Evolutionary conservation across 2,113 vertebrate genomes (phyloP), one percentile per base, ranked within the genome.

Genomic region (Clarias magur): DNA sequence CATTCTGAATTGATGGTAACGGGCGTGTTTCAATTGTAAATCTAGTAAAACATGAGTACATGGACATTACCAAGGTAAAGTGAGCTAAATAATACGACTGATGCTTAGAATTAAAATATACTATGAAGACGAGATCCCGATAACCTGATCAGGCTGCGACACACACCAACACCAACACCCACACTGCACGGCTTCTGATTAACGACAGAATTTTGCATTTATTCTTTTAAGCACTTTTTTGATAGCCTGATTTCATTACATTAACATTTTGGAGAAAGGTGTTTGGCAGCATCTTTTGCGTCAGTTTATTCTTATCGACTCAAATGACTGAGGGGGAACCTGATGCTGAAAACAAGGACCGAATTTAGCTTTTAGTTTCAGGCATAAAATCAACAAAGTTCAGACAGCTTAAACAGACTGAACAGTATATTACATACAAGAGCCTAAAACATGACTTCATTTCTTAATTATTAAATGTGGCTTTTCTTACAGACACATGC

Each of bases 401-500:
- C 19, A 38, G n/a, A 57, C 11, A 9, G 27, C 34, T 62, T 10
- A 34, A 16, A 75, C 27, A 75, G n/a, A 60, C 38, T 65, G 73
- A 17, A 53, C 38, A 85, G 48, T 78, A 48, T 56, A 84, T 34
- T 34, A 85, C 23, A 73, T 54, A 48, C 38, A 17, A 53, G 25
- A 27, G 57, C 25, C 38, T 83, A 15, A 65, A 62, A 63, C 21
- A n/a, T 10, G n/a, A 73, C 56, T 65, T 27, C 62, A 54, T 15
- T 67, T 79, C 62, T 67, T 42, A 63, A 27, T 87, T 88, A 48
- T 86, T 86, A 82, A 85, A 59, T 6, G 34, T 84, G 65, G 87
- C 63, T 65, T 80, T 60, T 73, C 25, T 82, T 88, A 89, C 79
- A 89, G 89, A 88, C 82, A 90, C 83, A 72, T 19, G 81, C 85